These are phyloP conservation scores for Melanotaenia maccullochi DNA, from an alignment of 2,797 vertebrate genomes.

Conservation along the genomic window DNA sequence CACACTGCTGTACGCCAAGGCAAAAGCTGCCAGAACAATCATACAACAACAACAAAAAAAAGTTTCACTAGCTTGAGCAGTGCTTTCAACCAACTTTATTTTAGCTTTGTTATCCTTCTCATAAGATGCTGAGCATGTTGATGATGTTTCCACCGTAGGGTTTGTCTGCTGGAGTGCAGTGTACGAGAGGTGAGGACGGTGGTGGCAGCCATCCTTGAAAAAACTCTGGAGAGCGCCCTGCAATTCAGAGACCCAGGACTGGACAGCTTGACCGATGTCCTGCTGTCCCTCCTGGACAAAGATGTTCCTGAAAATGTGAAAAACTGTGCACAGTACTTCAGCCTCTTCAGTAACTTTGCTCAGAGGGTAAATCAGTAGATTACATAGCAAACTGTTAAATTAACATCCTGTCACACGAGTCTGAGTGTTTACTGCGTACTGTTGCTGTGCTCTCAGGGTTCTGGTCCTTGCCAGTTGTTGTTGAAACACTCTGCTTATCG, in stretches of 20 bases:
- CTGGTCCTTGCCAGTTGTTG: slow-evolving; percentile 89
- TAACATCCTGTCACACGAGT: not conserved
- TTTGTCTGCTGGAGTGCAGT: slow-evolving; percentile 93
- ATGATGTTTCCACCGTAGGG: slow-evolving; percentile 74
- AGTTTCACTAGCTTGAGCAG: not conserved
- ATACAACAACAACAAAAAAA: not conserved
- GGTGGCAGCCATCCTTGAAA: slow-evolving; percentile 95
- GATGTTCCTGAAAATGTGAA: slow-evolving; percentile 98
- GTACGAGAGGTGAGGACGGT: slow-evolving; percentile 95
- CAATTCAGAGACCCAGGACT: slow-evolving; percentile 91
- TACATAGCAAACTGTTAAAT: not conserved
- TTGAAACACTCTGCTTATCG: slow-evolving; percentile 92
- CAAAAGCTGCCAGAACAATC: slow-evolving; percentile 11
- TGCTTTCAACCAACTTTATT: not conserved
- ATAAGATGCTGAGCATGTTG: not conserved
- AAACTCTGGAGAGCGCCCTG: slow-evolving; percentile 95
- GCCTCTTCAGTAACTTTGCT: slow-evolving; percentile 95
- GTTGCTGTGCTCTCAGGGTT: slow-evolving; percentile 83
- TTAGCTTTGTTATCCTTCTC: not conserved
- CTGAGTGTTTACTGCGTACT: not conserved
- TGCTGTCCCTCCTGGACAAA: slow-evolving; percentile 95
- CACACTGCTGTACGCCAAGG: slow-evolving; percentile 17
- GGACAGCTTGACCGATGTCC: slow-evolving; percentile 88
- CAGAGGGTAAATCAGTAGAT: slow-evolving; percentile 88
- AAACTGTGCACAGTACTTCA: slow-evolving; percentile 97